A percentile compares a stretch with the other conserved stretches of the same genome.
These are phyloP conservation scores for Cherax destructor DNA, from an alignment of 1,140 invertebrate genomes.

Conservation along the genomic window DNA sequence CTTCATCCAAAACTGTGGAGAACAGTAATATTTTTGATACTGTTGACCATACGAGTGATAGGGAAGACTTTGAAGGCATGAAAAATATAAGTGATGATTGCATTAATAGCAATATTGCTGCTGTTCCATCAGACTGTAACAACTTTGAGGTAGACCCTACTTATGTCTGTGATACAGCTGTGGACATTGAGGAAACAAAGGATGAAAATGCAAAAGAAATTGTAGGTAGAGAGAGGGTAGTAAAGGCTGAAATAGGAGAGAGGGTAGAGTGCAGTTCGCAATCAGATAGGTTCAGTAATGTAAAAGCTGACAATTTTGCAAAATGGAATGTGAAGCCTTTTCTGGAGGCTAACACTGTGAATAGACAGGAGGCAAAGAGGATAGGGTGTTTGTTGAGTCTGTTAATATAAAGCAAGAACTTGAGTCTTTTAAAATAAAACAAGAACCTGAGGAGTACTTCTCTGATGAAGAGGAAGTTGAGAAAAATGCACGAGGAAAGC, in stretches of 20 bases:
- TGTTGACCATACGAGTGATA: neutral
- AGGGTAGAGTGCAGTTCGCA: neutral
- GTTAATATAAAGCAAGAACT: constrained; percentile 52
- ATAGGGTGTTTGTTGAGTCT: constrained; percentile 10
- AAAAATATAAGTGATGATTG: neutral
- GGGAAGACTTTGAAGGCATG: neutral
- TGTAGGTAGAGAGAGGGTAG: neutral
- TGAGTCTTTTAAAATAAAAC: constrained; percentile 38
- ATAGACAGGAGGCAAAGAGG: constrained; percentile 17
- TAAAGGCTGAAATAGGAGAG: neutral
- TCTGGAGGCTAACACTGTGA: neutral
- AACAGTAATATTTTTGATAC: neutral
- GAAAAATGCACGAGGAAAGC: constrained; percentile 22
- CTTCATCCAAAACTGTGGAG: neutral
- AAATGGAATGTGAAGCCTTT: neutral
- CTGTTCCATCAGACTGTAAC: neutral
- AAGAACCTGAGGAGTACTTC: constrained; percentile 63
- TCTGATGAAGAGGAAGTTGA: constrained; percentile 48
- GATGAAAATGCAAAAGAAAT: neutral
- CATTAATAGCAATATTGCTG: neutral
- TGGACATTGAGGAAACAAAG: neutral
- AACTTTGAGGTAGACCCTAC: neutral
- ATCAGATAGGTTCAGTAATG: neutral
- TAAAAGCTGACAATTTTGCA: neutral
- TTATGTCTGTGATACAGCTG: neutral